phyloP scores from a whole-genome alignment of 2,113 vertebrate genomes.

The Mormoops blainvillei region DNA sequence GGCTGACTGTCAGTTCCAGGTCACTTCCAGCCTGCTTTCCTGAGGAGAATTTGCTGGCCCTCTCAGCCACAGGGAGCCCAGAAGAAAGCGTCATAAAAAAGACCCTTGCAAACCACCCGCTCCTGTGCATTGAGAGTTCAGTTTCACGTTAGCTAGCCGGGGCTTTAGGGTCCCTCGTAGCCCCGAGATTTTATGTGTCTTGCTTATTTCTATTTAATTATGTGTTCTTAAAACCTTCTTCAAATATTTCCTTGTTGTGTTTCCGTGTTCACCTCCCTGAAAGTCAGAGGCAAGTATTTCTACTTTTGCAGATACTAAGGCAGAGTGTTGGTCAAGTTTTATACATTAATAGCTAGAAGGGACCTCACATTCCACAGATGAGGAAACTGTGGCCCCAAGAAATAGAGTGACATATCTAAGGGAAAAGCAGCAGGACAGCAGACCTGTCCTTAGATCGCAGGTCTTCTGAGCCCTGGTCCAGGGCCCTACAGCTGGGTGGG shows the following conservation, averaged over 20 bases:
- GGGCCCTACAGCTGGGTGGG: neutral
- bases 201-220: neutral
- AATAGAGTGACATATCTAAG: neutral
- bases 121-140: neutral
- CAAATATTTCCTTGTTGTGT: neutral
- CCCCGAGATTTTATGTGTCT: neutral
- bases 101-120: neutral
- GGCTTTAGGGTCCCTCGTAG: neutral
- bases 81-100: neutral
- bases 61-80: neutral
- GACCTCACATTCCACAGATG: neutral
- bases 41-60: neutral
- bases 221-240: neutral
- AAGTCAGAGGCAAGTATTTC: neutral
- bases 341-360: neutral
- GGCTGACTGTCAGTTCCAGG: neutral
- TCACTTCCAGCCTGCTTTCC: neutral
- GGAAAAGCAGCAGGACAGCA: neutral
- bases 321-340: neutral
- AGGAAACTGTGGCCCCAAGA: neutral
- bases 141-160: slow-evolving; percentile 6
- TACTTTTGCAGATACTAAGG: neutral
- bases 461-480: neutral
- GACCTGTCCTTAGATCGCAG: neutral
- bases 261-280: neutral